Conservation (phyloP, 2,113 vertebrate species). For the Lichenostomus cassidix region DNA sequence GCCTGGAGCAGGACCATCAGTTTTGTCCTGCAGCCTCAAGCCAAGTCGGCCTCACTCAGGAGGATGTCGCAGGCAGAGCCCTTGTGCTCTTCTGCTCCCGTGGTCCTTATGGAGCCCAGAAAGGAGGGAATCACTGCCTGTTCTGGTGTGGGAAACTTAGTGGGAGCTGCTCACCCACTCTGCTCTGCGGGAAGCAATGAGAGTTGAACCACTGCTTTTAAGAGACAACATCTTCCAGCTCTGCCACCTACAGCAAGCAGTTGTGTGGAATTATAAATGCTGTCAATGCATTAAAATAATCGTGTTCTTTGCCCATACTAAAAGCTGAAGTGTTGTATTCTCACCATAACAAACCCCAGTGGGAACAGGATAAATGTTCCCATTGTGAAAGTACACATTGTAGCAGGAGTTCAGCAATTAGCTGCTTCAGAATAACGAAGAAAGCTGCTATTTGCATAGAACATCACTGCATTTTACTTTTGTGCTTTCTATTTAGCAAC, state of each 20-base stretch:
- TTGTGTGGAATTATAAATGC: not conserved
- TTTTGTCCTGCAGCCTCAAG: not conserved
- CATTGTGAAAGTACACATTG: not conserved
- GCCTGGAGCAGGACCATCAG: not conserved
- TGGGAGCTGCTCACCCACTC: not conserved
- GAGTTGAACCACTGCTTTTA: not conserved
- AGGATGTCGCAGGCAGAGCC: not conserved
- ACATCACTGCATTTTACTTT: constrained; percentile 22
- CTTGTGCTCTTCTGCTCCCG: not conserved
- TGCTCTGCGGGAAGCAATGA: not conserved
- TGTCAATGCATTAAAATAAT: not conserved
- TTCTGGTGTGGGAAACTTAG: not conserved
- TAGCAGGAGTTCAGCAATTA: constrained; percentile 21
- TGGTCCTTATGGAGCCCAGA: not conserved
- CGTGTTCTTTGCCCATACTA: not conserved
- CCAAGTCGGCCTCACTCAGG: not conserved
- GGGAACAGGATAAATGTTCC: constrained; percentile 27
- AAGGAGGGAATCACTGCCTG: not conserved
- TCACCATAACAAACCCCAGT: not conserved
- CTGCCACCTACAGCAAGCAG: not conserved
- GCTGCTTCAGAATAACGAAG: constrained; percentile 36
- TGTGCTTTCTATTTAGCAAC: not conserved
- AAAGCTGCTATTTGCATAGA: constrained; percentile 55
- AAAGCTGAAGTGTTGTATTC: not conserved
- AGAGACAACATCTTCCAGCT: not conserved